Evolutionary conservation across 2,888 invertebrate genomes (phyloP).

Genomic region (Chymomyza amoena): DNA sequence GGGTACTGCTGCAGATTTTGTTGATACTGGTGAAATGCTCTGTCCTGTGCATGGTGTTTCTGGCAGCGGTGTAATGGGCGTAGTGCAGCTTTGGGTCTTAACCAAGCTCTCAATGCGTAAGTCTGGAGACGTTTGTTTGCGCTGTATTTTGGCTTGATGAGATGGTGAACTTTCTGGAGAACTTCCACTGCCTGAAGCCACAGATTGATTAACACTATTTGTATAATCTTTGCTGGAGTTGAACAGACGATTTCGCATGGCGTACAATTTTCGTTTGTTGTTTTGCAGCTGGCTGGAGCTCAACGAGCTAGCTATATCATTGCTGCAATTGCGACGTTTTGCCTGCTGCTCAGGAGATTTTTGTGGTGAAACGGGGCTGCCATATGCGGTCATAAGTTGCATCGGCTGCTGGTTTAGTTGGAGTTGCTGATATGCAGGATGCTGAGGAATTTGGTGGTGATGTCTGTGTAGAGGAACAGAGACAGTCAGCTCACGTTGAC

Average conservation of each 20-base stretch:
- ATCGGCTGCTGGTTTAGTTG: conserved; percentile 26
- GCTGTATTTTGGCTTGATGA: conserved; percentile 53
- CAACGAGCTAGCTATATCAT: conserved; percentile 77
- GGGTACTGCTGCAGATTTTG: conserved; percentile 13
- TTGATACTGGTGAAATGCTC: not conserved
- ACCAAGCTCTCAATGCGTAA: conserved; percentile 34
- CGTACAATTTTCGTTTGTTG: conserved; percentile 66
- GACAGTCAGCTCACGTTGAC: conserved; percentile 68
- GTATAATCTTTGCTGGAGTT: conserved; percentile 16
- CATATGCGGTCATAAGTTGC: not conserved
- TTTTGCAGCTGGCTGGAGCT: conserved; percentile 73
- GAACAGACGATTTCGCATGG: conserved; percentile 28
- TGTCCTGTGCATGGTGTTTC: conserved; percentile 14
- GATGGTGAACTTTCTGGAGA: conserved; percentile 49
- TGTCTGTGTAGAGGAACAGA: conserved; percentile 44
- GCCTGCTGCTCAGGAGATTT: conserved; percentile 73
- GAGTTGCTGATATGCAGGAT: not conserved
- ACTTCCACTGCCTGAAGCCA: conserved; percentile 20
- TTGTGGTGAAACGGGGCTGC: conserved; percentile 29
- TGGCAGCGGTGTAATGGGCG: conserved; percentile 47
- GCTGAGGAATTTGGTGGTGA: conserved; percentile 31
- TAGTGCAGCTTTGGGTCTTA: conserved; percentile 36
- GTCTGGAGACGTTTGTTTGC: conserved; percentile 39
- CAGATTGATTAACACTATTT: not conserved
- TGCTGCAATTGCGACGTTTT: conserved; percentile 74